Evolutionary conservation across 92 coral and sea anemone genomes (phyloP).

Genomic region (Porites rus): DNA sequence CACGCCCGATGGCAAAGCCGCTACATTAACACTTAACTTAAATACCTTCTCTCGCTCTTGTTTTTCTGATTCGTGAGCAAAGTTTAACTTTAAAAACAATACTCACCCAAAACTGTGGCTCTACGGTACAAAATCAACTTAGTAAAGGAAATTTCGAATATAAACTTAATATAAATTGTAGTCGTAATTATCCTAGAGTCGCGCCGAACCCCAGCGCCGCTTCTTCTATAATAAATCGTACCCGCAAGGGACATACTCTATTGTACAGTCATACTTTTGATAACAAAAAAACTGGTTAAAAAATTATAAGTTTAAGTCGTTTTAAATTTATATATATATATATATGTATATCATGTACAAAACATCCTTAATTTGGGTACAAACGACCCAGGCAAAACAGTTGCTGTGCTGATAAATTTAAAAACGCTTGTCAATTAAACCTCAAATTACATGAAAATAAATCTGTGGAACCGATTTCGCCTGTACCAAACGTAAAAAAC

Average conservation of each 20-base stretch:
- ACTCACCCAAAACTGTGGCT: neutral
- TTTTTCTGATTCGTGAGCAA: neutral
- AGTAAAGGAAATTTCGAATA: neutral
- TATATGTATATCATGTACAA: conserved; percentile 11
- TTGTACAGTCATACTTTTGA: conserved; percentile 31
- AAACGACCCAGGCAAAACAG: neutral
- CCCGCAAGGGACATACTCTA: conserved; percentile 31
- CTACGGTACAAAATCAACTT: neutral
- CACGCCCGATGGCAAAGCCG: conserved; percentile 28
- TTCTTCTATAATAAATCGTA: neutral
- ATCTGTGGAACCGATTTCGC: conserved; percentile 29
- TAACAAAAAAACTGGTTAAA: conserved; percentile 3
- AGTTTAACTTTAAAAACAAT: neutral
- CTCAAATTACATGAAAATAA: conserved; percentile 36
- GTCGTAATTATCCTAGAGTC: neutral
- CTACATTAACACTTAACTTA: conserved; percentile 12
- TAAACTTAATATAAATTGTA: neutral
- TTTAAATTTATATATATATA: neutral
- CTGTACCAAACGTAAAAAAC: conserved; percentile 20
- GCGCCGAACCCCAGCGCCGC: neutral
- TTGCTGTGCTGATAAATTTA: neutral
- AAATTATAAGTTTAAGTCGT: conserved; percentile 1
- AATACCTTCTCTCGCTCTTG: conserved; percentile 7
- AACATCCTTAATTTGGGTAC: conserved; percentile 10
- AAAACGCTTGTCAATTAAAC: conserved; percentile 4